Evolutionary conservation across 2,113 vertebrate species (phyloP).

Genomic region (Hassar affinis): DNA sequence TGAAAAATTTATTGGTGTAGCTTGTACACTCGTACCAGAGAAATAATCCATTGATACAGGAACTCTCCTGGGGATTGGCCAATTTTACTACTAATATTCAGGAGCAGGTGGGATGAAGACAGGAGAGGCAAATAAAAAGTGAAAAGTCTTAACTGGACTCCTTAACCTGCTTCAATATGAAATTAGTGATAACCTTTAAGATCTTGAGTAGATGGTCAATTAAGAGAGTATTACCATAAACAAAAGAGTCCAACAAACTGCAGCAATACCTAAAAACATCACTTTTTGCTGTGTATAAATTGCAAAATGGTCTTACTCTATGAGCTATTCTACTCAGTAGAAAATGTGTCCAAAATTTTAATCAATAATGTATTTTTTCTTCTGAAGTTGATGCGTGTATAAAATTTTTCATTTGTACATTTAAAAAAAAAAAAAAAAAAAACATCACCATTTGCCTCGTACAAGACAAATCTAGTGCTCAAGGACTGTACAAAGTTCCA

Average conservation of each 20-base stretch:
- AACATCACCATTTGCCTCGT: constrained; percentile 69
- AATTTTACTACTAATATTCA: not conserved
- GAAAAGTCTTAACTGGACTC: not conserved
- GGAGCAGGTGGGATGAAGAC: not conserved
- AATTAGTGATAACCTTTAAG: not conserved
- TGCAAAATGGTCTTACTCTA: constrained; percentile 44
- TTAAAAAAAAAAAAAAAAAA: too few relatives aligned
- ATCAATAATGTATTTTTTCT: constrained; percentile 60
- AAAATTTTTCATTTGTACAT: constrained; percentile 82
- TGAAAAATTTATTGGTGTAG: constrained; percentile 67
- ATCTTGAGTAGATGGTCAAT: constrained; percentile 4
- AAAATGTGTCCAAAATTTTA: constrained; percentile 75
- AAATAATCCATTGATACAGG: constrained; percentile 32
- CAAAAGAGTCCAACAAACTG: not conserved
- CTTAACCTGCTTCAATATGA: constrained; percentile 35
- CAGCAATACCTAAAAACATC: constrained; percentile 13
- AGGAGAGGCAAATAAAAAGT: not conserved
- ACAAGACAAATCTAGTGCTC: constrained; percentile 74
- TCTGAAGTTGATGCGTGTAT: constrained; percentile 77
- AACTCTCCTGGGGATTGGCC: not conserved
- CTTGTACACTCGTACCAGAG: constrained; percentile 61
- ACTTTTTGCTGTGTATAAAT: constrained; percentile 56
- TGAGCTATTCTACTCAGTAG: constrained; percentile 81
- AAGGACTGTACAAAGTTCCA: constrained; percentile 71
- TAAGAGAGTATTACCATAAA: not conserved